Evolutionary conservation across 2,888 invertebrate species (phyloP).

Genomic region (Amphiduros pacificus): DNA sequence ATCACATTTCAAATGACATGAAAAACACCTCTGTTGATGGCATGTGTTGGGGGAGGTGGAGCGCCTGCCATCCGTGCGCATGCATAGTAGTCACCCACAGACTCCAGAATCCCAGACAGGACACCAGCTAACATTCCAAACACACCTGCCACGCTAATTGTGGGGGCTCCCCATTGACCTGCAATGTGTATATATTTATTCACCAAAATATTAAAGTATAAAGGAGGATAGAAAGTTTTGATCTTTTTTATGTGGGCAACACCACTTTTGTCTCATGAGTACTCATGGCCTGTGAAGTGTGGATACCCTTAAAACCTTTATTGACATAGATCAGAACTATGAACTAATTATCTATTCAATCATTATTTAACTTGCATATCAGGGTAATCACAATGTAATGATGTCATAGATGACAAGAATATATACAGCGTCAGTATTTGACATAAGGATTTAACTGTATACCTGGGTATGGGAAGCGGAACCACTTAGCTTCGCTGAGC

Average conservation of each 20-base stretch:
- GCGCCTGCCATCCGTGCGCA: constrained; percentile 74
- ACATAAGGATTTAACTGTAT: too few relatives aligned
- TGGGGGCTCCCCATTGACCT: constrained; percentile 57
- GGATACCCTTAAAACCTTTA: too few relatives aligned
- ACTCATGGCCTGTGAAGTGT: too few relatives aligned
- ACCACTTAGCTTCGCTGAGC: constrained; percentile 32
- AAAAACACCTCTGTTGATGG: constrained; percentile 79
- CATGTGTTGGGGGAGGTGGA: constrained; percentile 81
- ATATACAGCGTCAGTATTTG: too few relatives aligned
- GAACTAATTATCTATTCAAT: too few relatives aligned
- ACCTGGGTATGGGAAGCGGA: constrained; percentile 65
- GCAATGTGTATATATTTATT: not conserved
- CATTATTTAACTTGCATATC: too few relatives aligned
- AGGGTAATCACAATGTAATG: too few relatives aligned
- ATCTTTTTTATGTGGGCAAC: not conserved
- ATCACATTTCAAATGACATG: too few relatives aligned
- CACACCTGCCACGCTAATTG: constrained; percentile 45
- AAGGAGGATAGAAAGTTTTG: not conserved
- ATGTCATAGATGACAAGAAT: too few relatives aligned
- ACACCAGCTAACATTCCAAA: constrained; percentile 54
- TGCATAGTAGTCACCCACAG: constrained; percentile 85
- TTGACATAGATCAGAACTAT: too few relatives aligned
- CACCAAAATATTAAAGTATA: not conserved
- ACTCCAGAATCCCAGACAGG: constrained; percentile 52
- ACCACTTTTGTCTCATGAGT: not conserved